Conservation (phyloP, 2,113 vertebrate species). For the Semicossyphus pulcher region DNA sequence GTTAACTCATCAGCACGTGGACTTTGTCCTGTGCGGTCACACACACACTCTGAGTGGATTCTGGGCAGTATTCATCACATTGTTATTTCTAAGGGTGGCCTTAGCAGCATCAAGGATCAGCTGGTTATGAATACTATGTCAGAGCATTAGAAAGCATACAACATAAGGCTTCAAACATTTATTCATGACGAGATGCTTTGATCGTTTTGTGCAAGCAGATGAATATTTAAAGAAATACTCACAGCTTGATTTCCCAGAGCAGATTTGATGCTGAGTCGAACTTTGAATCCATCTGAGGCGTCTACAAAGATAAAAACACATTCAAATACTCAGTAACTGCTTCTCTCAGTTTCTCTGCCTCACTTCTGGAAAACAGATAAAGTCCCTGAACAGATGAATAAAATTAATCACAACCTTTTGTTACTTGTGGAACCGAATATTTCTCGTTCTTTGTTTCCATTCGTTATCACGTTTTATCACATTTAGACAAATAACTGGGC, state of each 20-base stretch:
- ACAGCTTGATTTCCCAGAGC: slow-evolving; percentile 92
- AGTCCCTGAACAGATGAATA: not conserved
- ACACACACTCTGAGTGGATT: not conserved
- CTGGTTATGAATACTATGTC: not conserved
- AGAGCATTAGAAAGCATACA: not conserved
- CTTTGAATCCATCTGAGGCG: slow-evolving; percentile 88
- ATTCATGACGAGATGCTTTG: slow-evolving; percentile 5
- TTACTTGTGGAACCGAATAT: too few species aligned
- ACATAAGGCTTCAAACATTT: not conserved
- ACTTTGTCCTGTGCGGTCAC: slow-evolving; percentile 15
- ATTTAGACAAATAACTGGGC: too few species aligned
- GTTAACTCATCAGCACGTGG: slow-evolving; percentile 13
- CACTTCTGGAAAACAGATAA: not conserved
- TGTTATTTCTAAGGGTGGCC: not conserved
- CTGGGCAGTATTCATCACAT: not conserved
- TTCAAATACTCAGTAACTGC: not conserved
- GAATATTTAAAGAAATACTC: slow-evolving; percentile 66
- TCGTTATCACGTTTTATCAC: too few species aligned
- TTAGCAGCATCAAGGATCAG: not conserved
- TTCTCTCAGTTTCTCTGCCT: not conserved
- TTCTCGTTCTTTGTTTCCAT: not conserved
- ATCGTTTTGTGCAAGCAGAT: not conserved
- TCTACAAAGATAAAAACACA: slow-evolving; percentile 77
- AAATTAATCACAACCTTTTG: not conserved
- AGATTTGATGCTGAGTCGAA: slow-evolving; percentile 91